A percentile compares a stretch with the other conserved stretches of the same genome.
Conservation (phyloP, 2,888 invertebrate genomes). For the Eupithecia dodoneata region DNA sequence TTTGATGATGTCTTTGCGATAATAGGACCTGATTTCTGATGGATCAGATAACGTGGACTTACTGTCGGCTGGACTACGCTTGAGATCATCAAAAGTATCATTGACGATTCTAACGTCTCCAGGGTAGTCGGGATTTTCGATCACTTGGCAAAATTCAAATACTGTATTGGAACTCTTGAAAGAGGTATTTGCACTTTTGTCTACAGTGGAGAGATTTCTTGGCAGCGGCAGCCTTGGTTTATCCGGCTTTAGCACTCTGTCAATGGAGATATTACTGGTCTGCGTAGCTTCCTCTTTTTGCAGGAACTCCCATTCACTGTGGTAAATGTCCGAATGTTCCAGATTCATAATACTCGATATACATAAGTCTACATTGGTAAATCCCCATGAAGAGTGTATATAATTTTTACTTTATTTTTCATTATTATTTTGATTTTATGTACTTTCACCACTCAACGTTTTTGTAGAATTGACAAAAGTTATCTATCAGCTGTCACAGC, state of each 20-base stretch:
- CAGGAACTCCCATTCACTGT: conserved; percentile 41
- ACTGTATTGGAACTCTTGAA: conserved; percentile 49
- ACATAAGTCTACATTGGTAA: neutral
- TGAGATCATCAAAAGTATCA: conserved; percentile 53
- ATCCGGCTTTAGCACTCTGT: conserved; percentile 10
- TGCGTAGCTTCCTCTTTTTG: conserved; percentile 55
- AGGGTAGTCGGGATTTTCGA: conserved; percentile 50
- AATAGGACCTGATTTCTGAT: conserved; percentile 49
- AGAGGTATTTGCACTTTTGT: conserved; percentile 40
- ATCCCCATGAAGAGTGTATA: neutral
- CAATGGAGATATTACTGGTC: conserved; percentile 41
- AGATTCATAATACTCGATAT: conserved; percentile 55
- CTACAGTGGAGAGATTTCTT: conserved; percentile 36
- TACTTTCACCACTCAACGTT: conserved; percentile 1
- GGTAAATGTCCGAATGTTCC: conserved; percentile 42
- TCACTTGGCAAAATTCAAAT: conserved; percentile 52
- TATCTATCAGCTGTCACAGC: neutral
- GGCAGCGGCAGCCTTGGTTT: conserved; percentile 38
- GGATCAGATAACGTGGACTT: conserved; percentile 30
- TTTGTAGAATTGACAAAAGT: neutral
- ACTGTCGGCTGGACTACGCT: conserved; percentile 21
- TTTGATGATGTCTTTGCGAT: conserved; percentile 60
- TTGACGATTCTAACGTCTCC: conserved; percentile 49
- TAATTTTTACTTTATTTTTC: neutral
- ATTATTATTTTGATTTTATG: neutral